A percentile compares a stretch with the other conserved stretches of the same genome.
Evolutionary conservation across 2,888 invertebrate species (phyloP).

Genomic region (Hypercompe scribonia): DNA sequence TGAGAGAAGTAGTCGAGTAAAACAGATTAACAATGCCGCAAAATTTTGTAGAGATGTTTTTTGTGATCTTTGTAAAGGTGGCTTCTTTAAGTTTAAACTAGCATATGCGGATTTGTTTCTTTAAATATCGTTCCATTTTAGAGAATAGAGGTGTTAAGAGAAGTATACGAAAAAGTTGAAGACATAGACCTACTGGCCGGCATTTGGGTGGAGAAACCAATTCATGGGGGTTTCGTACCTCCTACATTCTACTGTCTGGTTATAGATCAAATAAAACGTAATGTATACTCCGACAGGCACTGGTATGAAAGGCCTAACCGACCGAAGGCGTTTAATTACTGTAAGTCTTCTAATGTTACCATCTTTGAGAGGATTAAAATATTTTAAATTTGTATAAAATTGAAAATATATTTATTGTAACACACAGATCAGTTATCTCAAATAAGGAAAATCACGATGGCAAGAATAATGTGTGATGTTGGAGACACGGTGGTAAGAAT

Average conservation of each 20-base stretch:
- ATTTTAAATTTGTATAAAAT: too few relatives aligned
- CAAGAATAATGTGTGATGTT: constrained; percentile 62
- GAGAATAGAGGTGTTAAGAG: constrained; percentile 64
- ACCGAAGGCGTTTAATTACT: constrained; percentile 64
- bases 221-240: constrained; percentile 93
- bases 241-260: constrained; percentile 95
- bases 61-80: too few relatives aligned
- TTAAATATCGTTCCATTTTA: constrained; percentile 40
- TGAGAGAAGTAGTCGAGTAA: too few relatives aligned
- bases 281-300: constrained; percentile 93
- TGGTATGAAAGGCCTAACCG: constrained; percentile 86
- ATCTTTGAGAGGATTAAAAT: too few relatives aligned
- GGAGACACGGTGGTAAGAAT: constrained; percentile 63
- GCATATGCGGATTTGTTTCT: too few relatives aligned
- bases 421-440: constrained; percentile 63
- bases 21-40: too few relatives aligned
- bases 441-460: constrained; percentile 59
- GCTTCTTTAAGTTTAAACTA: too few relatives aligned
- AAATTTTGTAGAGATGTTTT: too few relatives aligned
- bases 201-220: constrained; percentile 92
- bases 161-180: constrained; percentile 86
- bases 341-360: constrained; percentile 50
- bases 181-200: constrained; percentile 97
- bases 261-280: constrained; percentile 93
- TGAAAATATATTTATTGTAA: neutral